Evolutionary conservation across 2,888 invertebrate genomes (phyloP).

Genomic region (Mythimna albipuncta): DNA sequence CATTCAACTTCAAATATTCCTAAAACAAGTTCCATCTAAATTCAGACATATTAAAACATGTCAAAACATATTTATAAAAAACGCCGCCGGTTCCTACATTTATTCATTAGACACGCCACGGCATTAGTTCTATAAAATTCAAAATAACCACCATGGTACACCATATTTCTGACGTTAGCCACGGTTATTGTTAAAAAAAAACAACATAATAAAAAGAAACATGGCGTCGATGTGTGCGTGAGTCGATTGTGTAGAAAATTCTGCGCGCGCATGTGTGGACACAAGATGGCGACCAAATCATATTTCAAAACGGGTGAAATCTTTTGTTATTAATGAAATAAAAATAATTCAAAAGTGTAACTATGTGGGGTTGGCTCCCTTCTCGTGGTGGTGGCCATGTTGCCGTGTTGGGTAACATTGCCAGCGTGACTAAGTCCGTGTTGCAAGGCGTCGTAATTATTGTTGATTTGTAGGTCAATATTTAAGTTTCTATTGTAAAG

Average conservation of each 20-base stretch:
- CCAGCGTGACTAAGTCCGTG: conserved; percentile 80
- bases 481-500: conserved; percentile 42
- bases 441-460: conserved; percentile 58
- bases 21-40: conserved; percentile 63
- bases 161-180: conserved; percentile 76
- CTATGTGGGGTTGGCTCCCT: conserved; percentile 73
- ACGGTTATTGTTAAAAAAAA: conserved; percentile 76
- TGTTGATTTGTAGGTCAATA: conserved; percentile 61
- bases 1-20: conserved; percentile 15
- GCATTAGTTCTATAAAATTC: conserved; percentile 64
- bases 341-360: conserved; percentile 86
- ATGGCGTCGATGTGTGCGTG: conserved; percentile 64
- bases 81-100: conserved; percentile 65
- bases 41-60: conserved; percentile 74
- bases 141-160: conserved; percentile 66
- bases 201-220: conserved; percentile 48
- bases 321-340: conserved; percentile 89
- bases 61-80: conserved; percentile 77
- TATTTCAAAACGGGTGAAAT: conserved; percentile 90
- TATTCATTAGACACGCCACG: conserved; percentile 72
- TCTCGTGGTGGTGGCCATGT: conserved; percentile 72
- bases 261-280: conserved; percentile 72
- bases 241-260: conserved; percentile 63
- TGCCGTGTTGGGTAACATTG: conserved; percentile 81
- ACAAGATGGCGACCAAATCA: conserved; percentile 89